phyloP scores from a whole-genome alignment of 1,140 invertebrate species.

The Pseudomyrmex sp. region DNA sequence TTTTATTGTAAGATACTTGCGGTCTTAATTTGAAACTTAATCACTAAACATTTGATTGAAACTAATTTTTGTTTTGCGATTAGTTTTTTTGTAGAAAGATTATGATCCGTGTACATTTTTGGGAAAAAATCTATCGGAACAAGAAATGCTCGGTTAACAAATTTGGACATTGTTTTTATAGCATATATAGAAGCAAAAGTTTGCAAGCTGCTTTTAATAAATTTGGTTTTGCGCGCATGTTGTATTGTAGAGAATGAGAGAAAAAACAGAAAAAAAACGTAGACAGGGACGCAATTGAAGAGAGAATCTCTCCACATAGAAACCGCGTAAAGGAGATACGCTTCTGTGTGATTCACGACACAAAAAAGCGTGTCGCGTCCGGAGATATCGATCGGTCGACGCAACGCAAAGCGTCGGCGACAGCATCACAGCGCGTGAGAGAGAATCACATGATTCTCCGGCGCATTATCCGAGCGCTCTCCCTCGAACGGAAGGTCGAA shows the following conservation, averaged over 20 bases:
- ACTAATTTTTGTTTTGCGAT: too few species aligned
- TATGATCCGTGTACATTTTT: too few species aligned
- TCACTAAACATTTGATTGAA: neutral
- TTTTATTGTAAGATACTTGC: neutral
- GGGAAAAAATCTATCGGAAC: too few species aligned
- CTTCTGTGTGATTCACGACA: constrained; percentile 36
- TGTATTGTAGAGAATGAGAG: neutral
- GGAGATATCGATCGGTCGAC: constrained; percentile 45
- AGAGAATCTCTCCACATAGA: constrained; percentile 42
- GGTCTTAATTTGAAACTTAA: neutral
- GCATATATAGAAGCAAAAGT: too few species aligned
- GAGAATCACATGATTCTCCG: constrained; percentile 32
- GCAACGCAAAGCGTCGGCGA: neutral
- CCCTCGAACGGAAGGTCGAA: neutral
- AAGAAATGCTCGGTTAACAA: too few species aligned
- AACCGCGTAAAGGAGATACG: constrained; percentile 44
- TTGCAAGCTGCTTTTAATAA: too few species aligned
- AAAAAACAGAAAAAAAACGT: neutral
- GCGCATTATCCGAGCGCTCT: constrained; percentile 11
- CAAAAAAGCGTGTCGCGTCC: constrained; percentile 21
- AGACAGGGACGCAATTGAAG: constrained; percentile 19
- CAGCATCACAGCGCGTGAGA: constrained; percentile 7
- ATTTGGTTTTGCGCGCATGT: too few species aligned
- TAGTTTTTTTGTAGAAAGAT: too few species aligned
- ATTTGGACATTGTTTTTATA: too few species aligned